Evolutionary conservation across 2,888 invertebrate genomes (phyloP).

Genomic region (Pachymerium ferrugineum): DNA sequence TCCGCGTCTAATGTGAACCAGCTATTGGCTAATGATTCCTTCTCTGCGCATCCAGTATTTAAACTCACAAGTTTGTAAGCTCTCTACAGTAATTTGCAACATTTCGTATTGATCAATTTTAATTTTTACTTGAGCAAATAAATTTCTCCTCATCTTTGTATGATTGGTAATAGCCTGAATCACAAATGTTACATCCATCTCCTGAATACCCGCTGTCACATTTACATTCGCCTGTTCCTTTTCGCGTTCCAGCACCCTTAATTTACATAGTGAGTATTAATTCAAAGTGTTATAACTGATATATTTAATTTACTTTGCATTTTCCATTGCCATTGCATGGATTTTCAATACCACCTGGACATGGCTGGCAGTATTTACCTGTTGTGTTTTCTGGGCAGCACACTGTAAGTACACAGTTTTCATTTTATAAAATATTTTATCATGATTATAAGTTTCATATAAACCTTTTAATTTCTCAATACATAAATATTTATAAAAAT

Average conservation of each 20-base stretch:
- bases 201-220: slow-evolving; percentile 80
- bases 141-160: slow-evolving; percentile 68
- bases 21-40: too few species aligned
- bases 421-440: slow-evolving; percentile 20
- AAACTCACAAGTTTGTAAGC: too few species aligned
- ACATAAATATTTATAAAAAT: slow-evolving; percentile 70
- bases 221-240: slow-evolving; percentile 83
- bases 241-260: slow-evolving; percentile 79
- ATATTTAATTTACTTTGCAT: slow-evolving; percentile 54
- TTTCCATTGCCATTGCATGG: slow-evolving; percentile 79
- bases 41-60: too few species aligned
- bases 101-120: too few species aligned
- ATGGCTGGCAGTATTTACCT: slow-evolving; percentile 74
- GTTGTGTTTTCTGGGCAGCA: slow-evolving; percentile 83
- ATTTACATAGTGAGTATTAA: neutral
- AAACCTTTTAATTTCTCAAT: slow-evolving; percentile 60
- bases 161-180: slow-evolving; percentile 63
- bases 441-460: neutral
- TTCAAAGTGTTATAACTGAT: neutral
- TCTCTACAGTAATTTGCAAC: too few species aligned
- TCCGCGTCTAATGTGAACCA: too few species aligned
- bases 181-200: slow-evolving; percentile 70
- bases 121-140: slow-evolving; percentile 56
- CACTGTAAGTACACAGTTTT: slow-evolving; percentile 44
- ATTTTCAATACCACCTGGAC: slow-evolving; percentile 65